Percentiles rank a stretch among this genome's conserved stretches.
These are phyloP conservation scores for Drosophila sulfurigaster DNA, from an alignment of 1,140 invertebrate genomes.

Conservation along the genomic window DNA sequence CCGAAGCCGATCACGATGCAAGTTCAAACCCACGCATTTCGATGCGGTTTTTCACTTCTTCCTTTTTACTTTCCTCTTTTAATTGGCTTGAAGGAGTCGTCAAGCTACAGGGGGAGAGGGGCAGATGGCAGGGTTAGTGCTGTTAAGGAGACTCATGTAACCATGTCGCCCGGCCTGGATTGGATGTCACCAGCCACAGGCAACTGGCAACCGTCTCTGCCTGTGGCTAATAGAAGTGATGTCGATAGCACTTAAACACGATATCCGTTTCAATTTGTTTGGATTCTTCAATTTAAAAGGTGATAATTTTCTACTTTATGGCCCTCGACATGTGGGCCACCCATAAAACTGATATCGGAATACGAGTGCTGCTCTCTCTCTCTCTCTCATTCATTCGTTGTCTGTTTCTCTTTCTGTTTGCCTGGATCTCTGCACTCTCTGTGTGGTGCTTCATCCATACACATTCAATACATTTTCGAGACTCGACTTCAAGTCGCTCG, in stretches of 20 bases:
- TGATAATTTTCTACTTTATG: constrained; percentile 85
- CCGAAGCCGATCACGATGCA: constrained; percentile 45
- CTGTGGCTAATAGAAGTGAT: constrained; percentile 82
- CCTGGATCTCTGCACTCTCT: constrained; percentile 20
- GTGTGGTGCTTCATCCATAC: constrained; percentile 45
- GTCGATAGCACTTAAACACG: constrained; percentile 85
- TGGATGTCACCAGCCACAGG: constrained; percentile 47
- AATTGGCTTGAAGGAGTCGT: constrained; percentile 70
- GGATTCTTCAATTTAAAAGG: constrained; percentile 85
- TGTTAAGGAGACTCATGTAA: constrained; percentile 70
- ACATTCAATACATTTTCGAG: constrained; percentile 70
- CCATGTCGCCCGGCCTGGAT: constrained; percentile 45
- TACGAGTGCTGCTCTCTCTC: constrained; percentile 69
- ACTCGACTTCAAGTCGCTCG: constrained; percentile 46
- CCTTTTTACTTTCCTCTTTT: constrained; percentile 59
- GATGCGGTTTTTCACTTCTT: constrained; percentile 36
- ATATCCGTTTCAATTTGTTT: constrained; percentile 85
- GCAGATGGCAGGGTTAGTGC: constrained; percentile 16
- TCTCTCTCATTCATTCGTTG: neutral
- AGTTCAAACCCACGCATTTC: constrained; percentile 46
- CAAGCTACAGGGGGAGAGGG: neutral
- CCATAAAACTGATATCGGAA: constrained; percentile 85
- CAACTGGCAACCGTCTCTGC: constrained; percentile 12
- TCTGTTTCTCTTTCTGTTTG: neutral
- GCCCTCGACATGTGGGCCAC: constrained; percentile 85